These are phyloP conservation scores for Lasioglossum zephyrum DNA, from an alignment of 2,888 invertebrate genomes.

Conservation along the genomic window DNA sequence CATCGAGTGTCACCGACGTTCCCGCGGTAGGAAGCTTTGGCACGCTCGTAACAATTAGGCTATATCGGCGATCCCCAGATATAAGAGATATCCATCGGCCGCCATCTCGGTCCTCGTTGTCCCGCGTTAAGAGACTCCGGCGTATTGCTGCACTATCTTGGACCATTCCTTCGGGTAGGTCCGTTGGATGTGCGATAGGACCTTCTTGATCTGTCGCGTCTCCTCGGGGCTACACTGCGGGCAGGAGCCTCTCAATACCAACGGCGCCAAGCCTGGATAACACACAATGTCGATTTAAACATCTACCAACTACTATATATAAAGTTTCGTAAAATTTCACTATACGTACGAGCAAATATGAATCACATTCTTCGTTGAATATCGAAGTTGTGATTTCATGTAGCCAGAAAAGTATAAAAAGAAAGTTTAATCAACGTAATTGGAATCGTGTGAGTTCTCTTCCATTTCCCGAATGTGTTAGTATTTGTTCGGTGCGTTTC, in stretches of 20 bases:
- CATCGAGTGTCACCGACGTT: not conserved
- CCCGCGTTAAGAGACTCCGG: conserved; percentile 79
- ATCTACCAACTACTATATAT: too few species aligned
- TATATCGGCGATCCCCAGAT: not conserved
- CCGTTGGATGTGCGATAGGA: conserved; percentile 90
- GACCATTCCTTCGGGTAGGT: conserved; percentile 92
- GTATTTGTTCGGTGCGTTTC: too few species aligned
- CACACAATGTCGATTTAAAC: conserved; percentile 17
- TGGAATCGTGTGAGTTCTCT: too few species aligned
- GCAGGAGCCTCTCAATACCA: conserved; percentile 90
- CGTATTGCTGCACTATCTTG: conserved; percentile 89
- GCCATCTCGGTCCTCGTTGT: conserved; percentile 10
- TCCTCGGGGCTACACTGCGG: conserved; percentile 90
- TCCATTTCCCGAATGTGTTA: too few species aligned
- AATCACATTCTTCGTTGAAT: too few species aligned
- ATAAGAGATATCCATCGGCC: not conserved
- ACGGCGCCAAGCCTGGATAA: conserved; percentile 89
- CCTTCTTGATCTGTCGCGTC: conserved; percentile 90
- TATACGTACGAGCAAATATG: too few species aligned
- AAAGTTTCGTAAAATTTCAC: too few species aligned
- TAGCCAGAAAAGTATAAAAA: too few species aligned
- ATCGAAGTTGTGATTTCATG: too few species aligned
- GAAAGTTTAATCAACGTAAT: too few species aligned
- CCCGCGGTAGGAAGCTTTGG: not conserved
- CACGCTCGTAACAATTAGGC: conserved; percentile 4